phyloP scores from a whole-genome alignment of 2,797 vertebrate species.

The Podarcis lilfordi region DNA sequence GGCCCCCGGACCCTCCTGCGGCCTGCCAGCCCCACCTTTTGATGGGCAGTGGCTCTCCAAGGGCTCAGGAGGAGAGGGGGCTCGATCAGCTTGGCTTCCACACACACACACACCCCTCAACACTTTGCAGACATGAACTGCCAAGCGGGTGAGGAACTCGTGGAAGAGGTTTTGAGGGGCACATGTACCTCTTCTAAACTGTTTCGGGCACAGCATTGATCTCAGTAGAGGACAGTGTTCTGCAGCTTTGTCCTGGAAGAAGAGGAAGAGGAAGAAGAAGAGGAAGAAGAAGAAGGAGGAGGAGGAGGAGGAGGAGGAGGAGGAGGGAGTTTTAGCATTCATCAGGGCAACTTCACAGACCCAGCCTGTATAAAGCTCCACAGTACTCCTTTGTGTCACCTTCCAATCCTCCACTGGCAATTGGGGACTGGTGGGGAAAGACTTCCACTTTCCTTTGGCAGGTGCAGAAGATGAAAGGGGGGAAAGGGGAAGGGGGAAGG shows the following conservation, averaged over 20 bases:
- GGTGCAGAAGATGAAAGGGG: background rate
- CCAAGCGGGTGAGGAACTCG: background rate
- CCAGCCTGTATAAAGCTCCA: background rate
- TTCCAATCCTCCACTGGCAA: too few relatives aligned
- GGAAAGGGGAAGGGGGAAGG: background rate
- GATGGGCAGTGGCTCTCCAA: background rate
- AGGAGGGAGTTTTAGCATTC: background rate
- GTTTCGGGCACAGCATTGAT: background rate
- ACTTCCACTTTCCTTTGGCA: background rate
- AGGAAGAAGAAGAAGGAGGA: too few relatives aligned
- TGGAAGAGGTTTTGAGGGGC: background rate
- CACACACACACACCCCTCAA: background rate
- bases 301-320: too few relatives aligned
- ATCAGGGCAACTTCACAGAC: background rate
- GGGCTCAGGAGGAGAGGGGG: background rate
- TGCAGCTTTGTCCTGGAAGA: background rate
- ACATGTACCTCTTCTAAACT: background rate
- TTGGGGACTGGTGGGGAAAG: too few relatives aligned
- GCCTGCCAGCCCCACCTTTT: background rate
- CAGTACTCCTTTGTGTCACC: accelerated
- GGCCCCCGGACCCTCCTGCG: background rate
- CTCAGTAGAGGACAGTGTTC: background rate
- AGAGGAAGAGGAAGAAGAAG: background rate
- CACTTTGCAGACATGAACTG: background rate
- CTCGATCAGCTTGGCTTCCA: too few relatives aligned